These are phyloP conservation scores for Rhynchotus rufescens DNA, from an alignment of 2,797 vertebrate genomes.

Conservation along the genomic window DNA sequence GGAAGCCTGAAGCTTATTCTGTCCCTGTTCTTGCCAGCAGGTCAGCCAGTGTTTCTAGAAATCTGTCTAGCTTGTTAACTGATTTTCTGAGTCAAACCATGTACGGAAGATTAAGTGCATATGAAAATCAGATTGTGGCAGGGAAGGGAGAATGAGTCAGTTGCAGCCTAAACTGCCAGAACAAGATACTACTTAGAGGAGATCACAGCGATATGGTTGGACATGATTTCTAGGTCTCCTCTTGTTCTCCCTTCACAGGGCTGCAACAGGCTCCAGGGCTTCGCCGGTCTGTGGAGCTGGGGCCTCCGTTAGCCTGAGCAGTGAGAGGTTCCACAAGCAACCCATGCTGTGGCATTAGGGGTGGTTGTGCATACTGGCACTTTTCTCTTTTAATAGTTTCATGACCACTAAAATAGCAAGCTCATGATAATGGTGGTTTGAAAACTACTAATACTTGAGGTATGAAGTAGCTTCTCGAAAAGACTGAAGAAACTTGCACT, in stretches of 20 bases:
- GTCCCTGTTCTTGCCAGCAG: accelerated
- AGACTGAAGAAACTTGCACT: background rate
- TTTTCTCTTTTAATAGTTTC: background rate
- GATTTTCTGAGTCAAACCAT: background rate
- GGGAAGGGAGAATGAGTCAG: background rate
- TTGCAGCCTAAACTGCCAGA: background rate
- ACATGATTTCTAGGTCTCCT: accelerated
- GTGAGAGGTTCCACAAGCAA: background rate
- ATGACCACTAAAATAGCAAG: background rate
- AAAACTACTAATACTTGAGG: background rate
- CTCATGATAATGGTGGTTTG: background rate
- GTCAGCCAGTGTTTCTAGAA: background rate
- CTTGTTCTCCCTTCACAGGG: background rate
- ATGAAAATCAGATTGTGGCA: background rate
- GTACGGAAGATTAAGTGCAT: background rate
- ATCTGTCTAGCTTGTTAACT: background rate
- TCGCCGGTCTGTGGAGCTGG: background rate
- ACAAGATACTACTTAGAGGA: background rate
- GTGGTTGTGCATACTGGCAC: too few species aligned
- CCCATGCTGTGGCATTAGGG: background rate
- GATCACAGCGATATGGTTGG: accelerated
- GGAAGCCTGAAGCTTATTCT: background rate
- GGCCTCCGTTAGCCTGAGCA: background rate
- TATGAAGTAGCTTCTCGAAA: background rate
- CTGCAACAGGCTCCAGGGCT: background rate